Percentiles rank a stretch among this genome's conserved stretches.
phyloP scores from a whole-genome alignment of 2,113 vertebrate genomes.

The Protobothrops mucrosquamatus region DNA sequence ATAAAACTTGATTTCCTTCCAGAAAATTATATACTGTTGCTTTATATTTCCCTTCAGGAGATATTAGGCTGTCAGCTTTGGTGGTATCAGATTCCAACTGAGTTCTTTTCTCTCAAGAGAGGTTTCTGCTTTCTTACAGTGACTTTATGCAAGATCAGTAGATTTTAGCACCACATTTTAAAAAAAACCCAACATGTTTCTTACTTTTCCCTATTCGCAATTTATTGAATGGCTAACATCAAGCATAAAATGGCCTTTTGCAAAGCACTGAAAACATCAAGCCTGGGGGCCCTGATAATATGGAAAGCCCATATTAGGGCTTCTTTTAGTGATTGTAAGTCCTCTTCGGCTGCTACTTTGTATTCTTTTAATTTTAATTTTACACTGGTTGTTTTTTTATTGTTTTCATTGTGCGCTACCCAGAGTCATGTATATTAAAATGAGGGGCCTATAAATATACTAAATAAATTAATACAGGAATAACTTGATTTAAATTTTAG shows the following conservation, averaged over 20 bases:
- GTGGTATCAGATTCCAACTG: constrained; percentile 52
- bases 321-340: not conserved
- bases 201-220: constrained; percentile 25
- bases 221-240: not conserved
- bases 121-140: constrained; percentile 46
- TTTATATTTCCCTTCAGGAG: constrained; percentile 59
- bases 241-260: not conserved
- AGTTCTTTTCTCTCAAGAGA: constrained; percentile 39
- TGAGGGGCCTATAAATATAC: not conserved
- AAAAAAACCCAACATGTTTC: not conserved
- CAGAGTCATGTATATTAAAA: not conserved
- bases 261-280: not conserved
- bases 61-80: constrained; percentile 31
- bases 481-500: not conserved
- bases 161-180: constrained; percentile 42
- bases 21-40: constrained; percentile 49
- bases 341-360: not conserved
- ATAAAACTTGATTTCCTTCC: constrained; percentile 31
- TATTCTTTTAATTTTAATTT: not conserved
- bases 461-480: not conserved
- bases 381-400: not conserved
- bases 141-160: constrained; percentile 46
- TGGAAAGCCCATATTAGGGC: not conserved
- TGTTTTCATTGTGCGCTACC: not conserved
- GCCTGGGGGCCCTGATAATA: not conserved